These are phyloP conservation scores for Scaptomyza hsui DNA, from an alignment of 1,140 invertebrate species.

Conservation along the genomic window DNA sequence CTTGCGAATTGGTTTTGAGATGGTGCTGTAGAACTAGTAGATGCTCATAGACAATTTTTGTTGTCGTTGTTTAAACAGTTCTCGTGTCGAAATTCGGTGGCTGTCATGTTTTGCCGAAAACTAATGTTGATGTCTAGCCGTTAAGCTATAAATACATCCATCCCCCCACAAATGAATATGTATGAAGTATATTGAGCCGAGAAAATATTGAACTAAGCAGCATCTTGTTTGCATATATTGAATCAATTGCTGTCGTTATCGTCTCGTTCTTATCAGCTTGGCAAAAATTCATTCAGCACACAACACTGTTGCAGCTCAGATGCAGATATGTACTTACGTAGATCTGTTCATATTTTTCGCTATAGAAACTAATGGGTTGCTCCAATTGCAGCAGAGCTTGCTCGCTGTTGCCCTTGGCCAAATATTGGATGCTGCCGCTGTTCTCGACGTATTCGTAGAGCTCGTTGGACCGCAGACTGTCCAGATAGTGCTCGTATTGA, in stretches of 20 bases:
- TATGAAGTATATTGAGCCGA: not conserved
- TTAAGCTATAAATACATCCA: slow-evolving; percentile 56
- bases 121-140: slow-evolving; percentile 53
- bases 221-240: slow-evolving; percentile 57
- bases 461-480: slow-evolving; percentile 65
- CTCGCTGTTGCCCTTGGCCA: slow-evolving; percentile 82
- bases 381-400: slow-evolving; percentile 84
- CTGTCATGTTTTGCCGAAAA: slow-evolving; percentile 73
- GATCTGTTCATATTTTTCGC: slow-evolving; percentile 88
- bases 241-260: slow-evolving; percentile 41
- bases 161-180: not conserved
- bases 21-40: slow-evolving; percentile 24
- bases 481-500: slow-evolving; percentile 72
- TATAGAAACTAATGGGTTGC: slow-evolving; percentile 89
- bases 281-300: slow-evolving; percentile 55
- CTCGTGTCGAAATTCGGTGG: slow-evolving; percentile 52
- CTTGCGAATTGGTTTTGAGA: slow-evolving; percentile 52
- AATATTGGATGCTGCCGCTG: slow-evolving; percentile 51
- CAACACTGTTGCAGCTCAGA: slow-evolving; percentile 19
- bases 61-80: slow-evolving; percentile 31
- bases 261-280: slow-evolving; percentile 23
- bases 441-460: slow-evolving; percentile 65
- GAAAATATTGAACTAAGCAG: slow-evolving; percentile 42
- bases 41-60: slow-evolving; percentile 25
- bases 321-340: slow-evolving; percentile 89